Conservation (phyloP, 2,888 invertebrate species). For the Euclidia mi region DNA sequence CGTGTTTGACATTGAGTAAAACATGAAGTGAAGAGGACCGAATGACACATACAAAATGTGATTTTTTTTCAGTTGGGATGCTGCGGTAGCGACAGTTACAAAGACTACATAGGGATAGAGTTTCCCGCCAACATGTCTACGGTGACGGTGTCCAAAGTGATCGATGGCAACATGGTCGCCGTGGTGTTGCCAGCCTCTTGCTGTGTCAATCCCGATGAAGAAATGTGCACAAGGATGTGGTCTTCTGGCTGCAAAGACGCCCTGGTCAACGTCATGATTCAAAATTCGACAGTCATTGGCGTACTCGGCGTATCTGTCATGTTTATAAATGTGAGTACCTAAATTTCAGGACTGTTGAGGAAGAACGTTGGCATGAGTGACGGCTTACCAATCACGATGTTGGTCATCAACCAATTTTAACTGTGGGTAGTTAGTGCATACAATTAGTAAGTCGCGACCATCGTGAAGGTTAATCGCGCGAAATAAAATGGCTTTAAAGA, state of each 20-base stretch:
- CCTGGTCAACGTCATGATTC: slow-evolving; percentile 69
- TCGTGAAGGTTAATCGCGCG: too few species aligned
- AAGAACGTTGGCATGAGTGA: too few species aligned
- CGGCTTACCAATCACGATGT: too few species aligned
- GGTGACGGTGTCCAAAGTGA: slow-evolving; percentile 61
- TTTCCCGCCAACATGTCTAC: slow-evolving; percentile 71
- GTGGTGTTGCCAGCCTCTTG: slow-evolving; percentile 73
- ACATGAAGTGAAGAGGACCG: too few species aligned
- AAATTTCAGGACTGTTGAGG: too few species aligned
- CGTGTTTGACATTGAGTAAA: too few species aligned
- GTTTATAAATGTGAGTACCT: slow-evolving; percentile 79
- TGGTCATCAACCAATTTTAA: too few species aligned
- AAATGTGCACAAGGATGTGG: slow-evolving; percentile 67
- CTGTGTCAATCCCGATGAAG: slow-evolving; percentile 60
- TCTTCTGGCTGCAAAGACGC: slow-evolving; percentile 71
- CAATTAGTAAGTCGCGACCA: too few species aligned
- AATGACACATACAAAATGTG: too few species aligned
- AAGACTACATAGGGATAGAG: slow-evolving; percentile 73
- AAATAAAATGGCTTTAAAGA: too few species aligned
- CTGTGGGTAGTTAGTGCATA: too few species aligned
- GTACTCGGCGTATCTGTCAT: slow-evolving; percentile 84
- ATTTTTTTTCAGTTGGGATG: slow-evolving; percentile 72
- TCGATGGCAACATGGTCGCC: slow-evolving; percentile 56
- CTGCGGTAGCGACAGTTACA: slow-evolving; percentile 76
- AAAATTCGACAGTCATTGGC: slow-evolving; percentile 80